A percentile compares a stretch with the other conserved stretches of the same genome.
These are phyloP conservation scores for Pachyramphus minor DNA, from an alignment of 2,113 vertebrate species.

Conservation along the genomic window DNA sequence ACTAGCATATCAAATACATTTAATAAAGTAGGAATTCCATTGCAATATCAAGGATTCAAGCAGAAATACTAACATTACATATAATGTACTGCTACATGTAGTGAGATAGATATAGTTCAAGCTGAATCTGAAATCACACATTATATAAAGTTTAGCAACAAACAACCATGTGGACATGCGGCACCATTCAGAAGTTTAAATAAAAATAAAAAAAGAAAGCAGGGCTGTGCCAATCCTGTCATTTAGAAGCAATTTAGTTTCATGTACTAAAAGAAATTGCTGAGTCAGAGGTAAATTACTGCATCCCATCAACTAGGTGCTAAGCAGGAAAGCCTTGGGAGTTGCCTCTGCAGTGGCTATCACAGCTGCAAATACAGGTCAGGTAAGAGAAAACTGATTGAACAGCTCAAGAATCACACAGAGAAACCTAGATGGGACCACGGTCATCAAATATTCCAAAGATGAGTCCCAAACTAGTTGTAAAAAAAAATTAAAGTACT, in stretches of 20 bases:
- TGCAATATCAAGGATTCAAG: slow-evolving; percentile 83
- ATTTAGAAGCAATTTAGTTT: slow-evolving; percentile 74
- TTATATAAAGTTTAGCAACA: slow-evolving; percentile 84
- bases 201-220: slow-evolving; percentile 71
- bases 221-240: slow-evolving; percentile 77
- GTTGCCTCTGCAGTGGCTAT: slow-evolving; percentile 25
- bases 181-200: slow-evolving; percentile 78
- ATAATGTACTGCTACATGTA: slow-evolving; percentile 86
- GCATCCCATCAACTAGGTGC: slow-evolving; percentile 43
- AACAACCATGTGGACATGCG: slow-evolving; percentile 82
- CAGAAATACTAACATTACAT: slow-evolving; percentile 85
- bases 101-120: slow-evolving; percentile 83
- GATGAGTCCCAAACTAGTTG: neutral
- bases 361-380: neutral
- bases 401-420: neutral
- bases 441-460: neutral
- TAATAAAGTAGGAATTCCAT: slow-evolving; percentile 81
- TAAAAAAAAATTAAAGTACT: neutral
- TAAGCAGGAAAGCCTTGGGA: slow-evolving; percentile 45
- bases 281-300: slow-evolving; percentile 59
- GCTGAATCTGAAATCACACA: slow-evolving; percentile 79
- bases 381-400: neutral
- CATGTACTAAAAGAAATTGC: slow-evolving; percentile 54
- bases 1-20: slow-evolving; percentile 86
- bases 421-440: neutral